phyloP scores from a whole-genome alignment of 2,888 invertebrate species.

The Agrilus mali region DNA sequence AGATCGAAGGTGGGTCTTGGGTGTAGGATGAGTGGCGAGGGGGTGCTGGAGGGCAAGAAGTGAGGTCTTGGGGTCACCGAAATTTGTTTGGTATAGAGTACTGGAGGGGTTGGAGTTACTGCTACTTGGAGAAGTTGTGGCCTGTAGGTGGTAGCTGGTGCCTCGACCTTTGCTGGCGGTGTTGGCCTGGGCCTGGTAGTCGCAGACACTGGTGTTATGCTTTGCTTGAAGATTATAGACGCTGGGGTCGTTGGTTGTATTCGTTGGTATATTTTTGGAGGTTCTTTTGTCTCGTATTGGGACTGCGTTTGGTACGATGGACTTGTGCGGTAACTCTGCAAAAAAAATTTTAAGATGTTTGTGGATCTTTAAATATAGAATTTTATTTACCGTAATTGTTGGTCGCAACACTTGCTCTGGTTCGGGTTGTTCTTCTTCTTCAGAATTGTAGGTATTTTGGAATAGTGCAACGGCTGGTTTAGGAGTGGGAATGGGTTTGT shows the following conservation, averaged over 20 bases:
- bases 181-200: constrained; percentile 46
- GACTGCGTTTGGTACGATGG: constrained; percentile 18
- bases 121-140: constrained; percentile 46
- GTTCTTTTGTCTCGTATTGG: constrained; percentile 19
- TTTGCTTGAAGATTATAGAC: constrained; percentile 28
- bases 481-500: constrained; percentile 31
- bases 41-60: constrained; percentile 25
- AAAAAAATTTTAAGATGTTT: no score
- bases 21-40: constrained; percentile 23
- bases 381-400: constrained; percentile 22
- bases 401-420: constrained; percentile 34
- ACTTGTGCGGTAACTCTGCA: not conserved
- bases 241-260: constrained; percentile 39
- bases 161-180: constrained; percentile 36
- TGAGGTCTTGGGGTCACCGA: constrained; percentile 23
- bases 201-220: constrained; percentile 40
- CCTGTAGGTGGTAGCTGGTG: constrained; percentile 54
- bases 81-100: constrained; percentile 28
- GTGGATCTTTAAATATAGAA: not conserved
- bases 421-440: constrained; percentile 47
- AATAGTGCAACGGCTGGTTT: constrained; percentile 51
- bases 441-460: constrained; percentile 56
- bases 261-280: constrained; percentile 20
- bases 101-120: constrained; percentile 43
- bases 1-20: constrained; percentile 44